Evolutionary conservation across 2,888 invertebrate species (phyloP).

Genomic region (Temnothorax rugatulus): DNA sequence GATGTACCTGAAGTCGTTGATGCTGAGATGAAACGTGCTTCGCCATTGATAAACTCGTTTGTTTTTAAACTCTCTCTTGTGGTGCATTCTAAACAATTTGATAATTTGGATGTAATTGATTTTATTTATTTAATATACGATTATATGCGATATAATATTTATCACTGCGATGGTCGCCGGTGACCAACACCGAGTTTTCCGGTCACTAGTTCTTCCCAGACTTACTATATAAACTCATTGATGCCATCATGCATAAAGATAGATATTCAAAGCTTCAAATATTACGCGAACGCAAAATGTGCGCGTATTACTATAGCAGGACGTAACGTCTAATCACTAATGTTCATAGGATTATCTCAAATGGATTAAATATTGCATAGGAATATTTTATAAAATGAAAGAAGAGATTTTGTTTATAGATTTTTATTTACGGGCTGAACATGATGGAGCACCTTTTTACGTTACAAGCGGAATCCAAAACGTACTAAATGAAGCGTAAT

Average conservation of each 20-base stretch:
- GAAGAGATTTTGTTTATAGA: not conserved
- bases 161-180: not conserved
- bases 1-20: slow-evolving; percentile 40
- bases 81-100: slow-evolving; percentile 50
- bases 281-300: not conserved
- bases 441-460: not conserved
- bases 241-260: not conserved
- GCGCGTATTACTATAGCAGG: not conserved
- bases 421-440: not conserved
- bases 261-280: not conserved
- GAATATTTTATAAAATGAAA: not conserved
- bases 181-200: not conserved
- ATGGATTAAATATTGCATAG: not conserved
- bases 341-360: not conserved
- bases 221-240: not conserved
- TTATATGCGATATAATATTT: slow-evolving; percentile 15
- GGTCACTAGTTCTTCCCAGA: not conserved
- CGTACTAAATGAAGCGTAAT: not conserved
- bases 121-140: slow-evolving; percentile 25
- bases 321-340: not conserved
- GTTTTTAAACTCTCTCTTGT: not conserved
- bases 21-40: slow-evolving; percentile 31
- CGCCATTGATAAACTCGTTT: slow-evolving; percentile 59
- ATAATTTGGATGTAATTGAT: slow-evolving; percentile 12
- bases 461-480: not conserved